Evolutionary conservation across 2,113 vertebrate genomes (phyloP), one percentile per base, ranked within the genome.

Genomic region (Halichoeres trimaculatus): DNA sequence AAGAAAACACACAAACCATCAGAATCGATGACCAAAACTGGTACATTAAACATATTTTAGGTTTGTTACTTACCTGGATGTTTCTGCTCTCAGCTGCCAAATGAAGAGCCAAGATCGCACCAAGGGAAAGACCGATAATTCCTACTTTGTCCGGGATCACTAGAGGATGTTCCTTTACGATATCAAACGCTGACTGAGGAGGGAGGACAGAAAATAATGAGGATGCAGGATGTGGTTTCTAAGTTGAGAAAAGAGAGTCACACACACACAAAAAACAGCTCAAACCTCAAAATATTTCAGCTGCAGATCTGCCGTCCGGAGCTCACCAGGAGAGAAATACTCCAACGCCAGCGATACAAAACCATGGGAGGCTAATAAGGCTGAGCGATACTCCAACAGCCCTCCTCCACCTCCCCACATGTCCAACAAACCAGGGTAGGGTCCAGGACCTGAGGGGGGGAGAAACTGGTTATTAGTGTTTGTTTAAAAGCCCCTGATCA

Each of bases 361-460:
- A 26, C 94, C 93, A 17, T 80, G 90, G 14, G 93, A 92, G 0
- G 92, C 93, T 26, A 95, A 74, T 52, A 94, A 65, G 2, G 91
- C 81, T 0, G 93, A 17, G 12, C 93, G 92, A 38, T 93, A 94
- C 79, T 94, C 93, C 11, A 92, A 2, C 17, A 94, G 87, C 3
- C 93, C 92, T 6, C 93, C 94, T 20, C 93, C 93, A 0, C 91
- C 92, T 6, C 94, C 94, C 94, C 93, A 94, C 74, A 95, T 62
- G 35, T 94, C 94, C 82, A 95, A 3, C 48, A 94, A 22, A 5
- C 87, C 92, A 10, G 94, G 91, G 76, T 91, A 94, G 0, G 89
- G 93, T 56, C 94, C 94, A 8, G 90, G 90, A 58, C 93, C 94
- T 95, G 76, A 64, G 61, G 30, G 19, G 36, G 10, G 1, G 36